Evolutionary conservation across 1,140 invertebrate genomes (phyloP), one percentile per base, ranked within the genome.

Genomic region (Lamellibrachia luymesi): DNA sequence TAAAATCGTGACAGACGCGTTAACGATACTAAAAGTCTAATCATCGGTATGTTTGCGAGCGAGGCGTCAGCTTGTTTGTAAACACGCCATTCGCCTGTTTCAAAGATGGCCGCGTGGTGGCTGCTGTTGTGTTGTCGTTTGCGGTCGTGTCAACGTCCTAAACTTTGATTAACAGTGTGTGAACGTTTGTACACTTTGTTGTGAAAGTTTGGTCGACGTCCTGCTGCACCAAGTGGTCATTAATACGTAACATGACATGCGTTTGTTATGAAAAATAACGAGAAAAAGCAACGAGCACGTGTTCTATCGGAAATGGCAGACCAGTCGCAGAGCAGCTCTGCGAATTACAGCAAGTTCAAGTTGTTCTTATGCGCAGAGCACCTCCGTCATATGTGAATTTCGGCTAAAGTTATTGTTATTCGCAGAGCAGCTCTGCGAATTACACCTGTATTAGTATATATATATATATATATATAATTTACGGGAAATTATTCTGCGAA

Each of bases 71-170:
- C 22, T 50, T 91, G 38, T 91, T 49, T 91, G 50, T 91, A 91
- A 91, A 91, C 50, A 91, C 50, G 13, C 22, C 38, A 50, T 10
- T 91, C 90, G 38, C 38, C 49, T 50, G 90, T 91, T 51, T 91
- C 38, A 50, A 91, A 91, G 90, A 50, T 91, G 50, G 90, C 38
- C 90, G 50, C 90, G 90, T 91, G 90, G 50, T 91, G 49, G 90
- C 50, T 38, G 64, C 64, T 22, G 64, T 80, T 80, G 64, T 80
- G 64, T 80, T 80, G 64, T 80, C 64, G 64, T 80, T 22, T 80
- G 7, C 64, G 64, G 13, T 17, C 64, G 52, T 80, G 64, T 80
- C 64, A 80, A 80, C 13, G 64, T 80, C 64, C 64, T 8, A 80
- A 80, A 80, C 2, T 2, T 80, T 80, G 13, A 22, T 2, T 80